These are phyloP conservation scores for Lordiphosa andalusiaca DNA, from an alignment of 2,888 invertebrate genomes.

Conservation along the genomic window DNA sequence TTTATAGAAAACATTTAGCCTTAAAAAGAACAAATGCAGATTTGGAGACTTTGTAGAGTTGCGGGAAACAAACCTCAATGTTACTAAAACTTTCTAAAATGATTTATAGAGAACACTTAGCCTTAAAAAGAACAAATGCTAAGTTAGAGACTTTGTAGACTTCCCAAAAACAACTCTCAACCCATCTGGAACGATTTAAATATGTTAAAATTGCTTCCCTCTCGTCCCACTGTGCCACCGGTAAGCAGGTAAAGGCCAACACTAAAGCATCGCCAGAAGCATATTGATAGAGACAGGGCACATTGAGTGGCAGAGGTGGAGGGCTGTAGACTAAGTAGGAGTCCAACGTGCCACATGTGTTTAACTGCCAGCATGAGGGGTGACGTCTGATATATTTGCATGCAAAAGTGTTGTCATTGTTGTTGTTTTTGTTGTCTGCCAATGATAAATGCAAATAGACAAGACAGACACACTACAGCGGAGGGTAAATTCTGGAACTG, in stretches of 20 bases:
- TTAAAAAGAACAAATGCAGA: no score
- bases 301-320: background rate
- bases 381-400: conserved; percentile 55
- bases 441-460: conserved; percentile 53
- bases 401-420: conserved; percentile 42
- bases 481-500: background rate
- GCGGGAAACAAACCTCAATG: no score
- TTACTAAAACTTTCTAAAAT: no score
- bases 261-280: conserved; percentile 9
- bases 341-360: conserved; percentile 36
- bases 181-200: no score
- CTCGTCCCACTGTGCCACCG: background rate
- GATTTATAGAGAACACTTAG: no score
- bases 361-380: conserved; percentile 31
- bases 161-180: no score
- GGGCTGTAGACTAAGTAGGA: conserved; percentile 5
- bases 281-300: background rate
- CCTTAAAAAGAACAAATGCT: no score
- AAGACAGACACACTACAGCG: conserved; percentile 16
- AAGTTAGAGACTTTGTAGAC: no score
- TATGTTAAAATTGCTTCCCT: no score
- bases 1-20: no score
- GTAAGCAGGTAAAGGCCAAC: conserved; percentile 9
- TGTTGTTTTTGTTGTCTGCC: conserved; percentile 26
- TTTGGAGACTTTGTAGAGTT: no score